phyloP scores from a whole-genome alignment of 2,888 invertebrate genomes.

The Amphimallon solstitiale region DNA sequence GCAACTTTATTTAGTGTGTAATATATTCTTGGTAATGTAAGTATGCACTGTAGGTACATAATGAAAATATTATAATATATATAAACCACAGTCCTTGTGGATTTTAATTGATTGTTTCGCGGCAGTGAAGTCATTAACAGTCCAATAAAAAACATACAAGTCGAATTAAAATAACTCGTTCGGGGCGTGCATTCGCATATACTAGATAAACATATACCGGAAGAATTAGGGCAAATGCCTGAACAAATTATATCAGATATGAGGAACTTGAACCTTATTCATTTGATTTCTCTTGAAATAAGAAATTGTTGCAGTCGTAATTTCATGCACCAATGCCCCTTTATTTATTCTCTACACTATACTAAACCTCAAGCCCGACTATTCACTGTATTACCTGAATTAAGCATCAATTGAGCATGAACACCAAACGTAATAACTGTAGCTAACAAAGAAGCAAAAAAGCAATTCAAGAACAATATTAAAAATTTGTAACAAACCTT shows the following conservation, averaged over 20 bases:
- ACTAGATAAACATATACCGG: constrained; percentile 6
- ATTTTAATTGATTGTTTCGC: constrained; percentile 7
- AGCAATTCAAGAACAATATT: no score
- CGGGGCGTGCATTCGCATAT: no score
- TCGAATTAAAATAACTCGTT: no score
- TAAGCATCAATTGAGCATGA: no score
- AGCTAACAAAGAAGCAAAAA: no score
- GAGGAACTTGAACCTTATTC: constrained; percentile 11
- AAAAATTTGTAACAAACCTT: no score
- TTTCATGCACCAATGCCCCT: constrained; percentile 25
- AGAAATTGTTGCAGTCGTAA: neutral
- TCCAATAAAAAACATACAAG: neutral
- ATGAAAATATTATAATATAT: neutral
- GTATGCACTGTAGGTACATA: no score
- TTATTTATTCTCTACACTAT: neutral
- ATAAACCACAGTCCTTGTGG: neutral
- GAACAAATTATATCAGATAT: constrained; percentile 32
- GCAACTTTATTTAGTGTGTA: no score
- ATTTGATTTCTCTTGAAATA: constrained; percentile 1
- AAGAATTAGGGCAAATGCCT: constrained; percentile 31
- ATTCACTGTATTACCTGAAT: no score
- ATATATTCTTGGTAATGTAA: no score
- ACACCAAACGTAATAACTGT: no score
- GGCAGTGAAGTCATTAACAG: neutral
- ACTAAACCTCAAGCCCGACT: no score